A percentile compares a stretch with the other conserved stretches of the same genome.
Evolutionary conservation across 2,113 vertebrate species (phyloP).

Genomic region (Onychostoma macrolepis): DNA sequence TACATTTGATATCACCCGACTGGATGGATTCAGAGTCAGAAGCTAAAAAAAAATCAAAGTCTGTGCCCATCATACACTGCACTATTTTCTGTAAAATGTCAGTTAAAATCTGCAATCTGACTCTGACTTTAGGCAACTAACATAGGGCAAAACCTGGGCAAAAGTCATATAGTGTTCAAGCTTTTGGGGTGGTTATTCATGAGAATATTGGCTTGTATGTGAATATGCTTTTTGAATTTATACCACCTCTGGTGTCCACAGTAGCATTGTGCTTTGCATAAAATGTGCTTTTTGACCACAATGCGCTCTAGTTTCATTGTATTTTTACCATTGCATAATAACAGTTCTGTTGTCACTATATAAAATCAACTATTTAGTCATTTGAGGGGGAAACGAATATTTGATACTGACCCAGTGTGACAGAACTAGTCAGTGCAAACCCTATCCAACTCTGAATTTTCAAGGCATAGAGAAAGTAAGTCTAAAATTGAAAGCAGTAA

Average conservation of each 20-base stretch:
- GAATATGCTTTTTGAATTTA: background rate
- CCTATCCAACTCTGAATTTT: background rate
- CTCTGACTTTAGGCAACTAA: background rate
- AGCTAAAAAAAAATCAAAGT: no score
- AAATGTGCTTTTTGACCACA: background rate
- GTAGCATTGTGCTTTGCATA: background rate
- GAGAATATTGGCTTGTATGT: background rate
- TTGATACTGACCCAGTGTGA: background rate
- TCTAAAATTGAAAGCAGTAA: background rate
- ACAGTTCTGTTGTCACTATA: background rate
- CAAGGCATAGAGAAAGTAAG: background rate
- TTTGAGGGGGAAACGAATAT: background rate
- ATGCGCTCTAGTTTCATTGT: background rate
- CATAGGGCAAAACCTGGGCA: background rate
- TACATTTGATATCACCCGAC: background rate
- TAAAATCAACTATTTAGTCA: background rate
- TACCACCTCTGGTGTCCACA: background rate
- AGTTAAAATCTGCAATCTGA: background rate
- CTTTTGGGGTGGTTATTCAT: background rate
- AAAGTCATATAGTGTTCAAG: background rate
- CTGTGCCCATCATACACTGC: background rate
- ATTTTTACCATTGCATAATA: background rate
- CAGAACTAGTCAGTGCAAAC: background rate
- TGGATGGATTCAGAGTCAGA: background rate
- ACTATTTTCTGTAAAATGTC: background rate